Conservation (phyloP, 2,113 vertebrate species). For the Stictonetta naevosa region DNA sequence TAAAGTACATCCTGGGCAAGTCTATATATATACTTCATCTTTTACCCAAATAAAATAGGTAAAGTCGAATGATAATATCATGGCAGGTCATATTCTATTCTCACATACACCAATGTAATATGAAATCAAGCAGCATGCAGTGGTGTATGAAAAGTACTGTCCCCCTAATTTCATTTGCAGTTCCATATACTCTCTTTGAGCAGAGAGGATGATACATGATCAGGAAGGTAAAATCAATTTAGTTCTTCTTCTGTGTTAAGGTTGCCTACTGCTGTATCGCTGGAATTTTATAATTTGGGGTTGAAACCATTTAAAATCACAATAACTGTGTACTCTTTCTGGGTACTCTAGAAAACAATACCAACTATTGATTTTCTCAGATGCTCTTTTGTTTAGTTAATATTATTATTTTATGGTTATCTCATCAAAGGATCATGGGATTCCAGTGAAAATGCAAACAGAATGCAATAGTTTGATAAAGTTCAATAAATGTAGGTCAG, state of each 20-base stretch:
- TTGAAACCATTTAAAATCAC: conserved; percentile 11
- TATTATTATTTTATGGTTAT: neutral
- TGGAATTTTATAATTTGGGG: conserved; percentile 29
- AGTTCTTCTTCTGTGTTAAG: conserved; percentile 13
- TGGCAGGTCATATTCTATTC: neutral
- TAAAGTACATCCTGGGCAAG: neutral
- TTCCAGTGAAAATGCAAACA: neutral
- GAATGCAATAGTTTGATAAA: conserved; percentile 20
- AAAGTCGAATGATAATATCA: neutral
- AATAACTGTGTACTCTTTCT: neutral
- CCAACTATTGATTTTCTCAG: neutral
- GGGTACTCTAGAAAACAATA: neutral
- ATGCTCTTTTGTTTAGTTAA: neutral
- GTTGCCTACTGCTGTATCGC: neutral
- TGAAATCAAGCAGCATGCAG: neutral
- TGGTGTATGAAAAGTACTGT: neutral
- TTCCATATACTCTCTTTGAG: conserved; percentile 6
- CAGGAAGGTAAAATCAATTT: conserved; percentile 21
- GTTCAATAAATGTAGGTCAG: conserved; percentile 3
- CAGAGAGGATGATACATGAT: conserved; percentile 3
- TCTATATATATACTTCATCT: neutral
- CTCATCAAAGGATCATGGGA: neutral
- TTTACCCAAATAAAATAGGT: neutral
- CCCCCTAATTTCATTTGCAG: conserved; percentile 8
- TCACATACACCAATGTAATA: neutral